Conservation (phyloP, 2,888 invertebrate genomes). For the Drosophila suboccidentalis region DNA sequence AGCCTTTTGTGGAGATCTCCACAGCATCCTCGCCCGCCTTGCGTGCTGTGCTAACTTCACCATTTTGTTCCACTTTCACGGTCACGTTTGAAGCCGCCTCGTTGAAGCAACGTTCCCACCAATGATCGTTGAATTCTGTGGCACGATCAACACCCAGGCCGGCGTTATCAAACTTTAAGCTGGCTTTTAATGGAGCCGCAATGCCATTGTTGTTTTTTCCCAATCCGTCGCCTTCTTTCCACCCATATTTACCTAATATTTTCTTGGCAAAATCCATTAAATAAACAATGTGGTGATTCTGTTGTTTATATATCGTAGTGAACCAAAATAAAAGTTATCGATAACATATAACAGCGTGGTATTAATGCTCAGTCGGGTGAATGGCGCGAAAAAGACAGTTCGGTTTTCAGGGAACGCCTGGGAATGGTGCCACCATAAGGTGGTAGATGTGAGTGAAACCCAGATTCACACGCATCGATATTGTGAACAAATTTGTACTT, state of each 20-base stretch:
- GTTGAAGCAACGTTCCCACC: constrained; percentile 94
- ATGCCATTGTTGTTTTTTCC: constrained; percentile 94
- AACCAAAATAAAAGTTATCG: constrained; percentile 23
- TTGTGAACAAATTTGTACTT: too few species aligned
- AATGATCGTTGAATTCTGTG: constrained; percentile 92
- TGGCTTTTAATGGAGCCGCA: constrained; percentile 91
- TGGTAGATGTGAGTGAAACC: too few species aligned
- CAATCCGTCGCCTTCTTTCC: constrained; percentile 88
- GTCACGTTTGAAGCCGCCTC: constrained; percentile 90
- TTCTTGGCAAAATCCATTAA: constrained; percentile 84
- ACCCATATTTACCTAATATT: constrained; percentile 84
- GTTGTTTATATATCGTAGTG: constrained; percentile 24
- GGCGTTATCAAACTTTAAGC: constrained; percentile 91
- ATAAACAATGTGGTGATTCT: constrained; percentile 24
- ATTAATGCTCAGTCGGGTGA: neutral
- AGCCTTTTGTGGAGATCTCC: constrained; percentile 80
- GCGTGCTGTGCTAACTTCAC: constrained; percentile 68
- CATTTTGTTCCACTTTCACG: constrained; percentile 83
- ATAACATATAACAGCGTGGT: constrained; percentile 14
- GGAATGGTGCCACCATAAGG: too few species aligned
- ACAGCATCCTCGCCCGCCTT: constrained; percentile 79
- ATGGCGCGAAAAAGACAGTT: neutral
- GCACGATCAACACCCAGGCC: constrained; percentile 92
- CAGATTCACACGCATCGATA: too few species aligned
- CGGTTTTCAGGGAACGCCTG: too few species aligned